Percentiles rank a stretch among this genome's conserved stretches.
These are phyloP conservation scores for Knipowitschia caucasica DNA, from an alignment of 2,797 vertebrate species.

Conservation along the genomic window DNA sequence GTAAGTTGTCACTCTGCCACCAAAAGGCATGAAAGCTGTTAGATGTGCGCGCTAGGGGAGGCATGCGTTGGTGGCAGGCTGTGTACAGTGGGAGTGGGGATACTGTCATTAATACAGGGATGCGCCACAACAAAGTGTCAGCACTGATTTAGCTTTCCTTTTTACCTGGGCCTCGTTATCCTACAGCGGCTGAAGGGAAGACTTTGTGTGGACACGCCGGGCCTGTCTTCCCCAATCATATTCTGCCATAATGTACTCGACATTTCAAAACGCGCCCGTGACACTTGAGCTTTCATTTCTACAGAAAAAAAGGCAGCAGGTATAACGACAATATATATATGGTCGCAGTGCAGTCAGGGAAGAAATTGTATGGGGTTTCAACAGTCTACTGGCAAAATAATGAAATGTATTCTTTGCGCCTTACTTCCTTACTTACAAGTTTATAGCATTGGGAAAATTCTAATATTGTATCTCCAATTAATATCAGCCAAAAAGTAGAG, in stretches of 20 bases:
- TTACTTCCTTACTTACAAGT: background rate
- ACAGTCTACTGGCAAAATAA: background rate
- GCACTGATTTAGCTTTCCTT: slow-evolving; percentile 46
- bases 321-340: slow-evolving; percentile 1
- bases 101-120: slow-evolving; percentile 68
- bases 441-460: background rate
- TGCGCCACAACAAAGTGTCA: slow-evolving; percentile 55
- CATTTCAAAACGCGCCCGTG: slow-evolving; percentile 16
- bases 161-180: slow-evolving; percentile 56
- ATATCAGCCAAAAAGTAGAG: too few relatives aligned
- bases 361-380: background rate
- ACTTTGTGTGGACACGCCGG: slow-evolving; percentile 14
- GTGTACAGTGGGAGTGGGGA: slow-evolving; percentile 58
- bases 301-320: slow-evolving; percentile 1
- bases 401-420: background rate
- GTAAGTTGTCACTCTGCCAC: slow-evolving; percentile 66
- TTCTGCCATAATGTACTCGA: slow-evolving; percentile 8
- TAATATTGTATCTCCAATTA: background rate
- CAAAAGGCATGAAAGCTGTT: slow-evolving; percentile 59
- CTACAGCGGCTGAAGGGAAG: slow-evolving; percentile 44
- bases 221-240: slow-evolving; percentile 13
- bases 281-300: slow-evolving; percentile 25
- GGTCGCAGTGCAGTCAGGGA: slow-evolving; percentile 24
- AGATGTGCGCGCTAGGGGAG: slow-evolving; percentile 51
- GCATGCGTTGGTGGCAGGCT: slow-evolving; percentile 62